Conservation (phyloP, 37 sponge, comb jelly and placozoan species). For the Hexactinellida sp. region DNA sequence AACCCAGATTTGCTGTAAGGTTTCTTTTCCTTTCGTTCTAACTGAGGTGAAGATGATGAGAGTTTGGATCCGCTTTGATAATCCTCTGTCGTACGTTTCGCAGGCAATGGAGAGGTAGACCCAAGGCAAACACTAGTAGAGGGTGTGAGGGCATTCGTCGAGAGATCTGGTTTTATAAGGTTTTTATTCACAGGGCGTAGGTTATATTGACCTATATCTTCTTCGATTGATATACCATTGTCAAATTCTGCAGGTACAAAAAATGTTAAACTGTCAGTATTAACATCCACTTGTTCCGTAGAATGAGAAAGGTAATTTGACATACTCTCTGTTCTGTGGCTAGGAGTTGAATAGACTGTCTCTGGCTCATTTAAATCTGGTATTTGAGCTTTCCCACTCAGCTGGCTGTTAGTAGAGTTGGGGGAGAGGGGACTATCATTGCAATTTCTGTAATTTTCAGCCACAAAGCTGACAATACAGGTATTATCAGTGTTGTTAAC, state of each 20-base stretch:
- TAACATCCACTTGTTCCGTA: not conserved
- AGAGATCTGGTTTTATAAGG: not conserved
- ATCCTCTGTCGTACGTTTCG: not conserved
- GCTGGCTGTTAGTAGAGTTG: too few species aligned
- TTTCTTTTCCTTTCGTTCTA: not conserved
- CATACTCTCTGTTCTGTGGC: not conserved
- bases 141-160: not conserved
- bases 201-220: not conserved
- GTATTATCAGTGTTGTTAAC: too few species aligned
- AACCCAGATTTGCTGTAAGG: not conserved
- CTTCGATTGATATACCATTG: not conserved
- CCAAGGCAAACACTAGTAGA: not conserved
- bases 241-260: not conserved
- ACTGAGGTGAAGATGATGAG: not conserved
- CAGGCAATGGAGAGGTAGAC: not conserved
- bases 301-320: not conserved
- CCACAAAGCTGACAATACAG: too few species aligned
- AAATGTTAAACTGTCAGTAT: not conserved
- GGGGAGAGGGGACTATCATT: too few species aligned
- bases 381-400: too few species aligned
- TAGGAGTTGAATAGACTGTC: not conserved
- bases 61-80: conserved; percentile 12
- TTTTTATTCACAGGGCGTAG: not conserved
- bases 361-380: not conserved
- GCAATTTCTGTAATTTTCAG: too few species aligned